A percentile compares a stretch with the other conserved stretches of the same genome.
Conservation (phyloP, 2,888 invertebrate species). For the Aromia moschata region DNA sequence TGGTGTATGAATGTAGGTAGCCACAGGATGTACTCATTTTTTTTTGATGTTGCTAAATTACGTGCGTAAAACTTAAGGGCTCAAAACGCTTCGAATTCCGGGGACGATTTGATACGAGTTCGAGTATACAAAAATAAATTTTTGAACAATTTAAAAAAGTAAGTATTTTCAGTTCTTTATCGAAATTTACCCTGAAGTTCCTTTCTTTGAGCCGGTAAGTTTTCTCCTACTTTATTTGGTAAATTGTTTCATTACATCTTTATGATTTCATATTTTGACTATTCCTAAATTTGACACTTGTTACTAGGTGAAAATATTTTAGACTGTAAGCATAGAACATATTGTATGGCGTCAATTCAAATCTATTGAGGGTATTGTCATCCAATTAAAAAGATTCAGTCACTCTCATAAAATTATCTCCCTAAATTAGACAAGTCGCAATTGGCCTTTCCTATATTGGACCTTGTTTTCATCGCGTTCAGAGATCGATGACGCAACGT, state of each 20-base stretch:
- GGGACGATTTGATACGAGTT: conserved; percentile 49
- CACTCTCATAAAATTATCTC: background rate
- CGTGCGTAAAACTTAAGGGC: conserved; percentile 44
- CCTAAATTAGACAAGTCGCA: background rate
- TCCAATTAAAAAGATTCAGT: conserved; percentile 6
- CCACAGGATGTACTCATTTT: conserved; percentile 51
- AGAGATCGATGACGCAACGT: too few relatives aligned
- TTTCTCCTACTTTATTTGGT: conserved; percentile 48
- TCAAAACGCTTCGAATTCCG: conserved; percentile 42
- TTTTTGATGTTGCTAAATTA: conserved; percentile 39
- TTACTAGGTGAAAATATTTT: conserved; percentile 26
- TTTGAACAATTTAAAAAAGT: conserved; percentile 48
- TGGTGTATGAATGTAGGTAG: conserved; percentile 61
- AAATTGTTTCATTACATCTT: conserved; percentile 13
- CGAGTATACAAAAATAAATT: conserved; percentile 54
- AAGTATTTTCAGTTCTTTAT: conserved; percentile 50
- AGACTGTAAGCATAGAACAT: background rate
- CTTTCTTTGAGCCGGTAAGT: conserved; percentile 38
- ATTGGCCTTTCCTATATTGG: background rate
- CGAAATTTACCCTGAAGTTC: conserved; percentile 51
- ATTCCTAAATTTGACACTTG: conserved; percentile 48
- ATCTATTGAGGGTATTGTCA: background rate
- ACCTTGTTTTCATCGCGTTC: too few relatives aligned
- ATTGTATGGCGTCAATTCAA: background rate
- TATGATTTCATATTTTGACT: conserved; percentile 33